Conservation (phyloP, 2,888 invertebrate species). For the Xanthia togata region DNA sequence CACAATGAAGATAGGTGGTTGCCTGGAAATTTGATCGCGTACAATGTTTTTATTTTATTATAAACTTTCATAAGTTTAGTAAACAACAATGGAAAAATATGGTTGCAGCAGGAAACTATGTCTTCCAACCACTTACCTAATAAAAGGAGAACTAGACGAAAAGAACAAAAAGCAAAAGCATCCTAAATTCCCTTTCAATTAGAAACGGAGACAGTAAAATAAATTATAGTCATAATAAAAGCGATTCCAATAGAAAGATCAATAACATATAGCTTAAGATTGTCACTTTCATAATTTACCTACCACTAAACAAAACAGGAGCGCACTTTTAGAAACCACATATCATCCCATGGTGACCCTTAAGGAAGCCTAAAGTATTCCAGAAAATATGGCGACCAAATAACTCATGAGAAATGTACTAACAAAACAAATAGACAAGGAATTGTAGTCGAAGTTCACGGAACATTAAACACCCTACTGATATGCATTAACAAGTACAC, state of each 20-base stretch:
- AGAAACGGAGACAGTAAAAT: constrained; percentile 15
- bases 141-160: not conserved
- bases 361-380: constrained; percentile 22
- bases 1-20: not conserved
- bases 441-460: constrained; percentile 56
- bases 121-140: not conserved
- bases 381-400: constrained; percentile 40
- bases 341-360: constrained; percentile 23
- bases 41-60: no score
- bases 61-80: no score
- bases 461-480: constrained; percentile 61
- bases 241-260: not conserved
- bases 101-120: not conserved
- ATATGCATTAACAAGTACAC: constrained; percentile 60
- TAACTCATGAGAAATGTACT: constrained; percentile 32
- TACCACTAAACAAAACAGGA: constrained; percentile 35
- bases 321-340: constrained; percentile 32
- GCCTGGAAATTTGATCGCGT: not conserved
- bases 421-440: constrained; percentile 58
- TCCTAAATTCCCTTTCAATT: not conserved
- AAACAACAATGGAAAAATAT: not conserved
- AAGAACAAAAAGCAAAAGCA: not conserved
- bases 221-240: constrained; percentile 40
- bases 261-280: not conserved
- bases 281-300: constrained; percentile 22